These are phyloP conservation scores for Phymatocera aterrima DNA, from an alignment of 2,888 invertebrate species.

Conservation along the genomic window DNA sequence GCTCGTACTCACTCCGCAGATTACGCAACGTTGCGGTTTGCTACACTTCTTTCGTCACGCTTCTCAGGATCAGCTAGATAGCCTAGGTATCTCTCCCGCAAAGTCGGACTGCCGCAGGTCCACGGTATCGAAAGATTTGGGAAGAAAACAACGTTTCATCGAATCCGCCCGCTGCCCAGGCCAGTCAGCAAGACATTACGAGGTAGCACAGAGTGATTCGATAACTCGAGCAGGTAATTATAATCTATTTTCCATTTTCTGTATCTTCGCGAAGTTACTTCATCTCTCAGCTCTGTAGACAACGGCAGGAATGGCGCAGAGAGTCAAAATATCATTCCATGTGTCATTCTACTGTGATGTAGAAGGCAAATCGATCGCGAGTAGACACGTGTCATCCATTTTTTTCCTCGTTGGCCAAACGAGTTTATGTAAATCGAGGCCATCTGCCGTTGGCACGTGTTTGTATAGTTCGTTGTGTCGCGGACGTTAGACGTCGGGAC, in stretches of 20 bases:
- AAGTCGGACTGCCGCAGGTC: not conserved
- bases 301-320: not conserved
- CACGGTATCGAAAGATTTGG: not conserved
- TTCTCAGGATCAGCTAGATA: slow-evolving; percentile 29
- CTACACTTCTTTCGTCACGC: slow-evolving; percentile 42
- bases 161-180: not conserved
- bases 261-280: not conserved
- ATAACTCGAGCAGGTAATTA: not conserved
- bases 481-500: not conserved
- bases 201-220: not conserved
- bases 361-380: not conserved
- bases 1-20: slow-evolving; percentile 41
- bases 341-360: not conserved
- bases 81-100: not conserved
- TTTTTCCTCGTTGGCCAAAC: not conserved
- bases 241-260: not conserved
- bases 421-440: slow-evolving; percentile 19
- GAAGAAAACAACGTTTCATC: no score
- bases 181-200: not conserved
- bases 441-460: slow-evolving; percentile 32
- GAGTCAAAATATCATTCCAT: not conserved
- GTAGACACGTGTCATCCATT: not conserved
- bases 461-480: slow-evolving; percentile 21
- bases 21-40: slow-evolving; percentile 42
- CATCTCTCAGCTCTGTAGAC: not conserved